These are phyloP conservation scores for Sycophila sp. DNA, from an alignment of 1,140 invertebrate species.

Conservation along the genomic window DNA sequence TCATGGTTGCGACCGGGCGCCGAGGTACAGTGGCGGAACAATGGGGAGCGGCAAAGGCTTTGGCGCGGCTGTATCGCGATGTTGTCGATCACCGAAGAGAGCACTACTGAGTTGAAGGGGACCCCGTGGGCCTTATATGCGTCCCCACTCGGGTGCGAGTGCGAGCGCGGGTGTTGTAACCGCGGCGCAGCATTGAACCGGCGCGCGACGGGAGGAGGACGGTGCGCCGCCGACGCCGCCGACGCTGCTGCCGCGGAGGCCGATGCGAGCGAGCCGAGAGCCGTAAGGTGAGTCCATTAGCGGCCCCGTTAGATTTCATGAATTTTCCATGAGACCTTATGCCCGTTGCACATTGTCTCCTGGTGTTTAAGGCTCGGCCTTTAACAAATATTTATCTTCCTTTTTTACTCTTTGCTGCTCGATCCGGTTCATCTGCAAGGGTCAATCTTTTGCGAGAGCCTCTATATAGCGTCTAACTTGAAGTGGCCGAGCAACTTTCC, in stretches of 20 bases:
- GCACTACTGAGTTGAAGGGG: slow-evolving; percentile 57
- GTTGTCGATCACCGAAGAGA: slow-evolving; percentile 62
- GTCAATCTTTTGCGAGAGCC: too few species aligned
- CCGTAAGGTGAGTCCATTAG: too few species aligned
- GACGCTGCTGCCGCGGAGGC: too few species aligned
- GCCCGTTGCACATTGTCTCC: too few species aligned
- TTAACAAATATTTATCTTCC: too few species aligned
- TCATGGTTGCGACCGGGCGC: slow-evolving; percentile 50
- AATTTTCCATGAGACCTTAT: too few species aligned
- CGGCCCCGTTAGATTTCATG: too few species aligned
- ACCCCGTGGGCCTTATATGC: slow-evolving; percentile 62
- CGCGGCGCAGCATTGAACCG: not conserved
- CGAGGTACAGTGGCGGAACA: not conserved
- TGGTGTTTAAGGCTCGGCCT: too few species aligned
- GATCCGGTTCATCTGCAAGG: too few species aligned
- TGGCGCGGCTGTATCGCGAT: not conserved
- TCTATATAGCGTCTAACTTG: not conserved
- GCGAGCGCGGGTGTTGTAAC: slow-evolving; percentile 6
- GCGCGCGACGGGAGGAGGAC: not conserved
- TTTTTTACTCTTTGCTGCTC: too few species aligned
- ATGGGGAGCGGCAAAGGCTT: not conserved
- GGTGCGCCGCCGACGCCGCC: too few species aligned
- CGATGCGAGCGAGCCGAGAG: too few species aligned
- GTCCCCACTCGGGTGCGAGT: slow-evolving; percentile 54
- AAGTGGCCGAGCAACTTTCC: not conserved